Base-by-base conservation (phyloP, 1,140 invertebrate genomes). In the Paracyclopina nana region DNA sequence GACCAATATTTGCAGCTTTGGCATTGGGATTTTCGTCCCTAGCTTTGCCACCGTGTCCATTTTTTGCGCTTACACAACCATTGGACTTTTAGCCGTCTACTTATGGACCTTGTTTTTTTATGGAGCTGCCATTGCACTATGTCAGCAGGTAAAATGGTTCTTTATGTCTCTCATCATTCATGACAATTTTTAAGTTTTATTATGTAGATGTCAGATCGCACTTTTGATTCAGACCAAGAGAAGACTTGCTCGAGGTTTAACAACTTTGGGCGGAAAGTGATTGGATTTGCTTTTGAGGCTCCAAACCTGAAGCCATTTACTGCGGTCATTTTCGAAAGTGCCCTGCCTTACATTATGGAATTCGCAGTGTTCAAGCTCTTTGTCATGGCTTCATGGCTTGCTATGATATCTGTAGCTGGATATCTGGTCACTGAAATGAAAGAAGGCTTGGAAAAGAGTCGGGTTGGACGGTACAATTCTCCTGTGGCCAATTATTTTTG, bases 1-100 rank as follows among this genome's bases (percentile, higher is more conserved):
- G 8, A 72, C 71, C 6, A 71, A 73, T 57, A 60, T 69, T 48
- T 61, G 72, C 5, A 69, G 68, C 12, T 72, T 73, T 59, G 63
- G 60, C 30, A 68, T 73, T 49, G 71, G 72, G 18, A 66, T 67
- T 20, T 62, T 63, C 5, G 68, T 68, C 11, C 61, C 68, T 6
- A 22, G 16, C 16, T 72, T 70, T 27, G 67, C 69, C 52, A 60
- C 61, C 18, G 68, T 72, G 9, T 58, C 64, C 41, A 44, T 44
- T 18, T 44, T 44, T 44, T 44, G 42, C 24, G 16, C 24, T 44
- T 44, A 44, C 24, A n/a, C 42, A n/a, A 22, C 14, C 16, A 20
- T 24, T 14, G 42, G 42, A 44, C n/a, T 44, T 18, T 44, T 44
- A 5, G 16, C 24, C 24, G 24, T 44, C 4, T 44, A 44, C 12